A percentile compares a stretch with the other conserved stretches of the same genome.
These are phyloP conservation scores for Lutraria lutraria DNA, from an alignment of 2,888 invertebrate genomes.

Conservation along the genomic window DNA sequence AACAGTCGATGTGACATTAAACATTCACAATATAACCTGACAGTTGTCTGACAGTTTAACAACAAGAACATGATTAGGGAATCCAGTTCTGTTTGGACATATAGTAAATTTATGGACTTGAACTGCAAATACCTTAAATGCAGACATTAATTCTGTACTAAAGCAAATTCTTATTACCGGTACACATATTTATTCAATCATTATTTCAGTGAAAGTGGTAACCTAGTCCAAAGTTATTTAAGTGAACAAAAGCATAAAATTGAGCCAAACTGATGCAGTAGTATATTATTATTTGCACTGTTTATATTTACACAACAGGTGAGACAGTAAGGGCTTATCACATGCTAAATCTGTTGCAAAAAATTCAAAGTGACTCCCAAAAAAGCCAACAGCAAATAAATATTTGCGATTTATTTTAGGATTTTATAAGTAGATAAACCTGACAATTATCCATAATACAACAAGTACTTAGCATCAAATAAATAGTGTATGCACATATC, in stretches of 20 bases:
- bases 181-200: neutral
- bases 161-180: neutral
- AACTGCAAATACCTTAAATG: neutral
- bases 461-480: too few relatives aligned
- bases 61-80: neutral
- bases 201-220: neutral
- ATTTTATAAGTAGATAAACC: too few relatives aligned
- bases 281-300: too few relatives aligned
- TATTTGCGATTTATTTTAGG: too few relatives aligned
- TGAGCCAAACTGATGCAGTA: too few relatives aligned
- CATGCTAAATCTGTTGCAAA: too few relatives aligned
- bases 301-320: too few relatives aligned
- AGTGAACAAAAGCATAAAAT: neutral
- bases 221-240: neutral
- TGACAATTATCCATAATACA: too few relatives aligned
- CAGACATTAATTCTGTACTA: neutral
- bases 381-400: too few relatives aligned
- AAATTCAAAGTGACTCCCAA: too few relatives aligned
- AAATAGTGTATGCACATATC: too few relatives aligned
- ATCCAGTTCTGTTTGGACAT: neutral
- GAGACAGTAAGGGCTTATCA: too few relatives aligned
- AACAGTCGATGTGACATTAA: neutral
- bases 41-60: conserved; percentile 13
- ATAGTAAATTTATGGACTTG: neutral
- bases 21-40: conserved; percentile 1